These are phyloP conservation scores for Odontocerum albicorne DNA, from an alignment of 2,888 invertebrate genomes.

Conservation along the genomic window DNA sequence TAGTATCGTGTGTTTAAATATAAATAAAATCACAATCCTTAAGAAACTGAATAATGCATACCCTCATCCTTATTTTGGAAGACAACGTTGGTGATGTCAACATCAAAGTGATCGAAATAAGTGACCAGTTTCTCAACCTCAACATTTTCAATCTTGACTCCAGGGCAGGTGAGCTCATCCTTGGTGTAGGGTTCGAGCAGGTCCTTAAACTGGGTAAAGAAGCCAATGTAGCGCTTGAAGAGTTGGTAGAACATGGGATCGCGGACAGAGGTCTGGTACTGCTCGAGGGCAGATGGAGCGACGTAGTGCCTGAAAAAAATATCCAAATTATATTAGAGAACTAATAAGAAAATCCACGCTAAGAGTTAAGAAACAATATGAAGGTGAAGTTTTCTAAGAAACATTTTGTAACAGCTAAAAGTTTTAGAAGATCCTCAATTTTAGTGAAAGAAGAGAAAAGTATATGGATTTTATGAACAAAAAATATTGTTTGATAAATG, in stretches of 20 bases:
- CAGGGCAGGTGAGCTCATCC: conserved; percentile 61
- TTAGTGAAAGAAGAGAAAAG: too few species aligned
- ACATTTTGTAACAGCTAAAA: too few species aligned
- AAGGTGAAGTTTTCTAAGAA: too few species aligned
- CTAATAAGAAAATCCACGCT: too few species aligned
- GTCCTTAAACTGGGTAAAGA: conserved; percentile 61
- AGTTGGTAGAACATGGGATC: conserved; percentile 74
- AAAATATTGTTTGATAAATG: neutral
- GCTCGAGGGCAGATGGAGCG: conserved; percentile 61
- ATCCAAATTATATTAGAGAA: neutral
- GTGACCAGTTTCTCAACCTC: conserved; percentile 67
- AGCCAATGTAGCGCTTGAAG: conserved; percentile 61
- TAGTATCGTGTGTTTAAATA: too few species aligned
- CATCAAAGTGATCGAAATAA: conserved; percentile 66
- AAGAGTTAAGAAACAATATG: too few species aligned
- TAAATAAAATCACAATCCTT: too few species aligned
- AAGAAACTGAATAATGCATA: too few species aligned
- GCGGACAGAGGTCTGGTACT: conserved; percentile 66
- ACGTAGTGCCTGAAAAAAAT: conserved; percentile 44
- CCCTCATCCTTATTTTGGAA: conserved; percentile 51
- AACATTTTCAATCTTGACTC: conserved; percentile 64
- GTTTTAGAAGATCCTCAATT: too few species aligned
- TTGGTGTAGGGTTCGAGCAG: conserved; percentile 62
- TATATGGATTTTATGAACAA: neutral
- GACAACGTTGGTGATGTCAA: conserved; percentile 62